Evolutionary conservation across 2,888 invertebrate species (phyloP).

Genomic region (Ormyrus rosae): DNA sequence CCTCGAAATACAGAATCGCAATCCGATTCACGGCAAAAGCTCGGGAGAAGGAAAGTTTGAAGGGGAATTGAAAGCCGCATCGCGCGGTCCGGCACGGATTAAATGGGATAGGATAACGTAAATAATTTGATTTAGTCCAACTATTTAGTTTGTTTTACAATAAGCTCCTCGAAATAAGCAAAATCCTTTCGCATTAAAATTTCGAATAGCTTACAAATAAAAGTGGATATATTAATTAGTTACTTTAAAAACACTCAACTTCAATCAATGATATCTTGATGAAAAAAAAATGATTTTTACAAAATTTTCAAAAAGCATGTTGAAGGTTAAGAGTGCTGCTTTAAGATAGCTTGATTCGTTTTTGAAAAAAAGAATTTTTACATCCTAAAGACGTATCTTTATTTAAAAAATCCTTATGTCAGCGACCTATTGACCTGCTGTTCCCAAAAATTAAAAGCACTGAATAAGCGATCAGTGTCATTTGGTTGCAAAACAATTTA

Average conservation of each 20-base stretch:
- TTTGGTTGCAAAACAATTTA: too few species aligned
- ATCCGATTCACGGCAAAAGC: conserved; percentile 35
- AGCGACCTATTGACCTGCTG: too few species aligned
- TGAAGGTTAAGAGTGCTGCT: too few species aligned
- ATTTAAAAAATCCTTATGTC: too few species aligned
- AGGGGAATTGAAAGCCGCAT: conserved; percentile 38
- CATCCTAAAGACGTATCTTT: too few species aligned
- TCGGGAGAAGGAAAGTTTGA: conserved; percentile 40
- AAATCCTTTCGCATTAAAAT: too few species aligned
- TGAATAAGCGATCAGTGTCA: too few species aligned
- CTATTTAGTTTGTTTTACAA: conserved; percentile 11
- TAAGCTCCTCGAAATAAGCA: neutral
- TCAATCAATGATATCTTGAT: neutral
- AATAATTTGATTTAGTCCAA: conserved; percentile 25
- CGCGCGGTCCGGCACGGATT: conserved; percentile 20
- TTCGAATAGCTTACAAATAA: too few species aligned
- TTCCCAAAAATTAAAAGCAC: too few species aligned
- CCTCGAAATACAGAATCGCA: conserved; percentile 45
- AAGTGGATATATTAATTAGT: too few species aligned
- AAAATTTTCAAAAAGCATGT: neutral
- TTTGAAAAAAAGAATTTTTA: too few species aligned
- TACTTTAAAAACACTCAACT: neutral
- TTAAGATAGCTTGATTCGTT: too few species aligned
- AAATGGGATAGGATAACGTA: conserved; percentile 28
- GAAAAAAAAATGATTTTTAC: neutral